Base-by-base conservation (phyloP, 2,888 invertebrate species). In the Nemotelus nigrinus region DNA sequence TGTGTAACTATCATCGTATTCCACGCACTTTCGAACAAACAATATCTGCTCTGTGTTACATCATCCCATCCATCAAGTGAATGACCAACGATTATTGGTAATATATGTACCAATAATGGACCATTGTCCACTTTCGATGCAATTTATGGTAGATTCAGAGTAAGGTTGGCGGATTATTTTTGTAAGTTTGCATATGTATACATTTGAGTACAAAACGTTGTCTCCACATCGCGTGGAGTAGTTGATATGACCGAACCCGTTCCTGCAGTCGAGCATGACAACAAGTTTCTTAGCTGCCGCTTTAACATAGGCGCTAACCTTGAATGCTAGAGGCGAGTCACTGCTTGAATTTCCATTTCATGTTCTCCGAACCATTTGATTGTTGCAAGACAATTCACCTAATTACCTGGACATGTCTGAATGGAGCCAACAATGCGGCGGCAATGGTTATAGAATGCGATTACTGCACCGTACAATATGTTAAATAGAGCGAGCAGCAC, bases 331-430 rank as follows among this genome's bases (percentile, higher is more conserved):
- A 63, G 74, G 74, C 74, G 48, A 60, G 50, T 43, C 47, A 63
- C 70, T 53, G 70, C 53, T 70, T 70, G 53, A 50, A 58, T 72
- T 72, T 72, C 45, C 71, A 58, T 58, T 72, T 47, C 60, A 63
- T 60, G 47, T 74, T 60, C 63, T 48, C 39, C 8, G 53, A 39
- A 45, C 57, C 58, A 41, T 72, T 72, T 47, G 63, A 74, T 74
- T 63, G 47, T 74, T 60, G 63, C 74, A 50, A 74, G 74, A 74
- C 74, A 74, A 74, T 74, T 60, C 48, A 63, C 74, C 74, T 74
- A 74, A 74, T 60, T 74, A 74, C 74, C 8, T 60, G 72, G 60
- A 60, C 74, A 72, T 60, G 72, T 55, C 70, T 70, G 47, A 72
- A 72, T 58, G 72, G 39, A 25, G 25, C 0, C 5, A 25, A 72